Evolutionary conservation across 30 jellyfish, hydroid and myxozoan species (phyloP), one percentile per base, ranked within the genome.

Genomic region (Calvadosia cruxmelitensis): DNA sequence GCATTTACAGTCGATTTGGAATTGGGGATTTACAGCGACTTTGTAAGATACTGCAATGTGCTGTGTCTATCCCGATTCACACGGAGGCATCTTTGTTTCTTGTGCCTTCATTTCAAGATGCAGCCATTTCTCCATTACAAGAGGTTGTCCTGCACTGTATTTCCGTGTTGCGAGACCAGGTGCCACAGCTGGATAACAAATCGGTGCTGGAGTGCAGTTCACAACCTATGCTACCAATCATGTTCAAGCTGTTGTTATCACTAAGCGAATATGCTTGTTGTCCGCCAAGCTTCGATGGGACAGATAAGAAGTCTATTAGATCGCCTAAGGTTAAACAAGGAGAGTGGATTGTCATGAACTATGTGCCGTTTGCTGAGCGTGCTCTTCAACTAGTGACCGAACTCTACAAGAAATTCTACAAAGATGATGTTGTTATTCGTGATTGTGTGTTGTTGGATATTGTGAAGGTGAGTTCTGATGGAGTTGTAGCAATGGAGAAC

Each of bases 351-450:
- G 96, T 86, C 31, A 79, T 79, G 92, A 86, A 79, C 36, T 86
- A 86, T 33, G 96, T 86, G 29, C 96, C 96, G 24, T 74, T 86
- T 42, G 93, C 96, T 24, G 96, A 86, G 50, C 77, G 78, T 48
- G 35, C 91, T 52, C 65, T 86, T 92, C 68, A 71, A 49, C 68
- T 86, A 15, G 53, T 79, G n/a, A 88, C 73, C 3, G 93, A 80
- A 30, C 71, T 86, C 12, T 86, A 73, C 64, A 64, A 53, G n/a
- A 66, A 61, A 27, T 70, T 86, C 15, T 72, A 80, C 53, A 68
- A 57, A 33, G 75, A 70, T 32, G 87, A 78, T 16, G 81, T 77
- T 2, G 94, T 86, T 16, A 67, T 86, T 16, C 84, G 78, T 24
- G 87, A 78, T 33, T 72, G 66, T 10, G 87, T 86, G 0, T 68